phyloP scores from a whole-genome alignment of 2,113 vertebrate genomes.

The Engraulis encrasicolus region DNA sequence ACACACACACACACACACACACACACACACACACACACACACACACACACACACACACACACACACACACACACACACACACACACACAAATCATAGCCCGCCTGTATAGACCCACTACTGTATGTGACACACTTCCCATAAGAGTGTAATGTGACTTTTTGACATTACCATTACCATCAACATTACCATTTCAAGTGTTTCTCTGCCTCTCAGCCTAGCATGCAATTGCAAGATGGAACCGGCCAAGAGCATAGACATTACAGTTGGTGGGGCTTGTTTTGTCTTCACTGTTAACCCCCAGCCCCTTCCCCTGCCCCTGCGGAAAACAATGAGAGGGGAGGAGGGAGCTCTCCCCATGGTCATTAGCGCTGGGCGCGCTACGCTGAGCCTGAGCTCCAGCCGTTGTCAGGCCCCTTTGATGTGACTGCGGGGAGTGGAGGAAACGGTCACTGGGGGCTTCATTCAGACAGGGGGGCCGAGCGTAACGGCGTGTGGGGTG shows the following conservation, averaged over 20 bases:
- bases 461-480: conserved; percentile 1
- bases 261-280: conserved; percentile 7
- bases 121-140: too few relatives aligned
- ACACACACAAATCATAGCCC: too few relatives aligned
- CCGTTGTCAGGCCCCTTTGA: conserved; percentile 27
- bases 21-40: too few relatives aligned
- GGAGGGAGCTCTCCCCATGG: conserved; percentile 27
- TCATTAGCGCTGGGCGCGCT: conserved; percentile 13
- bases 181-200: too few relatives aligned
- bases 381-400: conserved; percentile 1
- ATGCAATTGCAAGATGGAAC: not conserved
- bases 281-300: not conserved
- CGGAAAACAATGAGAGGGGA: not conserved
- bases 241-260: not conserved
- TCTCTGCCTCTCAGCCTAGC: too few relatives aligned
- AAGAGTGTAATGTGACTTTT: not conserved
- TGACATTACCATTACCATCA: not conserved
- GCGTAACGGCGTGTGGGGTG: not conserved
- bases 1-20: too few relatives aligned
- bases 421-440: conserved; percentile 22
- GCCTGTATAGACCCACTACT: too few relatives aligned
- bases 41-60: too few relatives aligned
- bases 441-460: conserved; percentile 30
- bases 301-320: not conserved
- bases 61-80: too few relatives aligned